Conservation (phyloP, 2,113 vertebrate species). For the Dicerorhinus sumatrensis region DNA sequence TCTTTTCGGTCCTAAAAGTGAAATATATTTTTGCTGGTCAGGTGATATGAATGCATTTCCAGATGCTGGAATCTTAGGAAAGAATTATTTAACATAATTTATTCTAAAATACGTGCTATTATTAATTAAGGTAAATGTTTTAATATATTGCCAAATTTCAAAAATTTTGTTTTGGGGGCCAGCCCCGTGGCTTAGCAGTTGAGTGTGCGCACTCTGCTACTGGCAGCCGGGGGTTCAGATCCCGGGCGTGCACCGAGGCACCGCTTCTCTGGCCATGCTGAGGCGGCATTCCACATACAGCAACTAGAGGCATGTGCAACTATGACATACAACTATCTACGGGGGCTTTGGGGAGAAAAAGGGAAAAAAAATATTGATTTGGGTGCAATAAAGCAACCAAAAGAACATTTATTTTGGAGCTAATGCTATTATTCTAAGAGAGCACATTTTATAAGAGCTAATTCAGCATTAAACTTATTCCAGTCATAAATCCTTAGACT, state of each 20-base stretch:
- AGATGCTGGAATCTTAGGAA: conserved; percentile 51
- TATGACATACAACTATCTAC: too few relatives aligned
- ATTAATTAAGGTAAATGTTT: conserved; percentile 55
- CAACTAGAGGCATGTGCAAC: too few relatives aligned
- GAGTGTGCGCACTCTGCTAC: too few relatives aligned
- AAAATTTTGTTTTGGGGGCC: conserved; percentile 26
- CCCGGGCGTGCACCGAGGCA: too few relatives aligned
- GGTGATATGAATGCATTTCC: conserved; percentile 51
- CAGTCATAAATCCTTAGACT: conserved; percentile 58
- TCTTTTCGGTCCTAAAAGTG: conserved; percentile 45
- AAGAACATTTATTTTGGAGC: conserved; percentile 16
- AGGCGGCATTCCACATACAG: too few relatives aligned
- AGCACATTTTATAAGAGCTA: conserved; percentile 63
- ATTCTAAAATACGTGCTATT: conserved; percentile 36
- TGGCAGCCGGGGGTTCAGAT: too few relatives aligned
- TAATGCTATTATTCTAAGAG: conserved; percentile 65
- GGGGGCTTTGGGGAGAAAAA: too few relatives aligned
- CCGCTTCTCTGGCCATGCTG: too few relatives aligned
- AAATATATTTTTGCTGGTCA: conserved; percentile 19
- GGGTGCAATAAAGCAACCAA: conserved; percentile 34
- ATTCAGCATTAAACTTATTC: conserved; percentile 58
- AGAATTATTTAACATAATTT: conserved; percentile 31
- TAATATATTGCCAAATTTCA: conserved; percentile 50
- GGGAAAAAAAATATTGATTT: conserved; percentile 19
- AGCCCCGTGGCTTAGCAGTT: too few relatives aligned